Evolutionary conservation across 2,113 vertebrate species (phyloP), one percentile per base, ranked within the genome.

Genomic region (Cyanocitta stelleri): DNA sequence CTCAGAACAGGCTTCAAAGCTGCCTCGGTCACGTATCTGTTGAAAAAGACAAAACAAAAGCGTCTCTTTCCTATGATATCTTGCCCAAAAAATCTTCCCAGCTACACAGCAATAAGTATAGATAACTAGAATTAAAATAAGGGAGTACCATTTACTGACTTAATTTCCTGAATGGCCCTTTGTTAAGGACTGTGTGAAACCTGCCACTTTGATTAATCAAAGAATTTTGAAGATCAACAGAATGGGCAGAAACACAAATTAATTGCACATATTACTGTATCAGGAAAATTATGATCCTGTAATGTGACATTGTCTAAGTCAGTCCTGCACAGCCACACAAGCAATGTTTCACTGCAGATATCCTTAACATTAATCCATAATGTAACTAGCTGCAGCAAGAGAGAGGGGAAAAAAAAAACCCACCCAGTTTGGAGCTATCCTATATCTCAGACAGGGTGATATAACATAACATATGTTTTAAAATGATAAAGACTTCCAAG

Each of bases 401-500:
- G 46, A 76, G 64, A 48, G 44, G 33, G 32, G 22, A 19, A 9
- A 77, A 82, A 58, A 76, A 79, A 39, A 37, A 4, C 21, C 69
- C 89, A 95, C 93, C 96, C 95, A 87, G 93, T 92, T 92, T 81
- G 72, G 86, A 97, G 87, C 95, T 93, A 96, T 82, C 86, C 71
- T 95, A 12, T 90, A 97, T 93, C 83, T 92, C 90, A 89, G 91
- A 87, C 78, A 87, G 93, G 64, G 84, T 95, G 86, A 94, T 94
- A 94, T 91, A 97, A 96, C 73, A 71, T 96, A 95, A 78, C 96
- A 93, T 89, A 92, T 97, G 89, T 85, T 98, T 97, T 95, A 89
- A 98, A 97, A 95, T 90, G 95, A 97, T 97, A 96, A 98, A 97
- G 96, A 94, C 86, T 97, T 97, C 97, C 83, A 97, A 97, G 96